Evolutionary conservation across 2,888 invertebrate genomes (phyloP), one percentile per base, ranked within the genome.

Genomic region (Hydrotaea diabolus): DNA sequence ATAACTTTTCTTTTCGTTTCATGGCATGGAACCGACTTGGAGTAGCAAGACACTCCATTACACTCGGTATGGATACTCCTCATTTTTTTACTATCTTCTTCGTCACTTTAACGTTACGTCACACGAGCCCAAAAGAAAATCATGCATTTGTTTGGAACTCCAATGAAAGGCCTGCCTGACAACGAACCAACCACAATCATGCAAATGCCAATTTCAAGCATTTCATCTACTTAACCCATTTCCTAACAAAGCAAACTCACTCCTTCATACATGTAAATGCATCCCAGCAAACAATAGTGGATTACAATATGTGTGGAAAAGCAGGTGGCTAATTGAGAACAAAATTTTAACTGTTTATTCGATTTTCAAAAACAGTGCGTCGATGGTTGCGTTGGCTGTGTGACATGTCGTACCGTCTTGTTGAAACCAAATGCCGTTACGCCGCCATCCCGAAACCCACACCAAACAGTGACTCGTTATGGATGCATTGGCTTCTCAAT

Each of bases 141-240:
- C 15, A 59, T 73, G 36, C 57, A 62, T 72, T 71, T 13, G 87
- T 89, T 89, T 15, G 19, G 26, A 62, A 62, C 62, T 43, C 46
- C 19, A 46, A 19, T 23, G 13, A 36, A 0, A 46, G 31, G 15
- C 13, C 36, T 69, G 23, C 55, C 21, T 2, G 9, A 59, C 59
- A 62, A 15, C 59, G 15, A 59, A 0, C 4, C 59, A 23, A 23
- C 62, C 21, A 3, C 62, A 31, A 31, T 31, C 62, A 66, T 69
- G 71, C n/a, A 75, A 76, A 76, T 76, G 76, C 71, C 80, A 80
- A 80, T 80, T 80, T 69, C 62, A 13, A 13, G 15, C n/a, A 39
- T 31, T 62, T 69, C 62, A 21, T 23, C 19, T 49, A 39, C 72
- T 76, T 76, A 76, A 80, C 80, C 80, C 49, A 80, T 64, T 79